Base-by-base conservation (phyloP, 2,113 vertebrate species). In the Aramus guarauna region DNA sequence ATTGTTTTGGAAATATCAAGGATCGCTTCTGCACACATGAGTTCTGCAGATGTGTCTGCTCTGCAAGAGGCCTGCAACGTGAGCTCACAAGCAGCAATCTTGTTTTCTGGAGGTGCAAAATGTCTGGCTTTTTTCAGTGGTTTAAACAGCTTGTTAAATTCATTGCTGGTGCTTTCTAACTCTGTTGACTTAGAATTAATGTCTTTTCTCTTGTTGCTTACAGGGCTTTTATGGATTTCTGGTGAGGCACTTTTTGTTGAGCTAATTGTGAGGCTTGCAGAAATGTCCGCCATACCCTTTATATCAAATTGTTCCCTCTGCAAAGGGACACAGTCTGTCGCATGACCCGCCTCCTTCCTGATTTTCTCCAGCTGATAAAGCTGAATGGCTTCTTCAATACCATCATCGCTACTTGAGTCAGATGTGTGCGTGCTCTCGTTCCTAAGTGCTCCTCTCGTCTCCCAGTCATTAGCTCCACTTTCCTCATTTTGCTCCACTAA, bases 1-100 rank as follows among this genome's bases (percentile, higher is more conserved):
- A 99, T 99, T 4, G 99, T 98, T 96, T 99, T 99, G 71, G 99
- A 99, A 94, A 99, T 99, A 98, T 99, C 99, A 81, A 99, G 98
- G 94, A 99, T 99, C 5, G 99, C 99, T 97, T 99, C 99, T 0
- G 99, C 99, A 27, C 99, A 99, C 99, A 99, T 99, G 39, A 99
- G 98, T 87, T 99, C 99, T 5, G 99, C 98, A 6, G 99, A 98
- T 4, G 99, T 98, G 83, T 99, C 99, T 5, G 97, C 99, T 39
- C 98, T 98, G 94, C 94, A 98, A 11, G 64, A 89, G 17, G 97
- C 58, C 88, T 91, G 93, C 10, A 92, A 30, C 0, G 37, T 77
- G 17, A 50, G 45, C 69, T 96, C 94, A 2, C 85, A 93, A 60
- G 81, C 93, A 76, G 94, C 52, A 6, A 87, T 67, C 11, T 80